Percentiles rank a stretch among this genome's conserved stretches.
Evolutionary conservation across 1,140 invertebrate genomes (phyloP).

Genomic region (Sitobion miscanthi): DNA sequence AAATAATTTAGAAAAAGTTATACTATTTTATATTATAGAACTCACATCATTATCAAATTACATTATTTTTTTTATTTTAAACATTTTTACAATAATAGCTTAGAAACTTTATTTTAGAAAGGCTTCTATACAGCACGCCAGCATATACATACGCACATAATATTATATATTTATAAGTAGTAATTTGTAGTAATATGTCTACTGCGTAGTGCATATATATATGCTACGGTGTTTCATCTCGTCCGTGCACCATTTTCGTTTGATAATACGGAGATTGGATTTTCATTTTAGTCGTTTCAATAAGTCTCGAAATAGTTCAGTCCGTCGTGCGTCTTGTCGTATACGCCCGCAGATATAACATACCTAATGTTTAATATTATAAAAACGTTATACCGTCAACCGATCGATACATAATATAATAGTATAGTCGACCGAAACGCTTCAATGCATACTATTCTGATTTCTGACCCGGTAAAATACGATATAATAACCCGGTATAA

Average conservation of each 20-base stretch:
- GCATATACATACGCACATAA: background rate
- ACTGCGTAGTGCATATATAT: too few relatives aligned
- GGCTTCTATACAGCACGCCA: background rate
- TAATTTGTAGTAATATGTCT: background rate
- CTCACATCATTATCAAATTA: slow-evolving; percentile 4
- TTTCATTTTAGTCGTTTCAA: background rate
- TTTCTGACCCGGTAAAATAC: background rate
- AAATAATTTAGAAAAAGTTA: background rate
- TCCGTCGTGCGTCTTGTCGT: background rate
- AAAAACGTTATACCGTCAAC: background rate
- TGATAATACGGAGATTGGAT: background rate
- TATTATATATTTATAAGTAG: background rate
- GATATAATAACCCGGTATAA: too few relatives aligned
- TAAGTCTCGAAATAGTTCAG: background rate
- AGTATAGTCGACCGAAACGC: background rate
- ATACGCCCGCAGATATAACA: background rate
- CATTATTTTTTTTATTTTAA: background rate
- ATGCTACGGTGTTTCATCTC: background rate
- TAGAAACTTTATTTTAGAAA: slow-evolving; percentile 29
- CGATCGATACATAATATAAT: background rate
- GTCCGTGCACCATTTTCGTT: background rate
- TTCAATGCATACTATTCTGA: background rate
- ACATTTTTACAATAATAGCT: slow-evolving; percentile 17
- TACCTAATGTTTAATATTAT: background rate
- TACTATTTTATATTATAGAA: background rate